These are phyloP conservation scores for Drosophila prolongata DNA, from an alignment of 2,888 invertebrate species.

Conservation along the genomic window DNA sequence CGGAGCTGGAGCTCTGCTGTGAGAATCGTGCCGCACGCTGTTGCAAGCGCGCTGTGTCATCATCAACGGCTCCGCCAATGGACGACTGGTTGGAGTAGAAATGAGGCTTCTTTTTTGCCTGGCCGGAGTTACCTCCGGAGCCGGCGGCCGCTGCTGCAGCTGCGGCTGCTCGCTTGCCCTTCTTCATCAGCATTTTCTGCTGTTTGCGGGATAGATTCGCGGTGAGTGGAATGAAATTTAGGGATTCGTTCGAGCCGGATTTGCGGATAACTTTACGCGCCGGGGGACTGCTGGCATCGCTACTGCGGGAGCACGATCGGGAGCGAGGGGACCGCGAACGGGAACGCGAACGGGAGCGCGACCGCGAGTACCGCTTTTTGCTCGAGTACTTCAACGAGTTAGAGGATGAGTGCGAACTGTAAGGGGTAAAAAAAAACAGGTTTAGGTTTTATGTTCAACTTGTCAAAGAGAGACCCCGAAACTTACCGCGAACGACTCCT, in stretches of 20 bases:
- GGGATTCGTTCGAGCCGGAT: conserved; percentile 84
- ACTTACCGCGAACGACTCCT: conserved; percentile 82
- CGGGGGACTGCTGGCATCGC: conserved; percentile 53
- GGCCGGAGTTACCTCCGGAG: conserved; percentile 15
- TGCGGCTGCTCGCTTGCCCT: conserved; percentile 76
- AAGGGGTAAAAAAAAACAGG: conserved; percentile 13
- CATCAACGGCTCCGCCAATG: conserved; percentile 88
- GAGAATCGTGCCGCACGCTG: conserved; percentile 95
- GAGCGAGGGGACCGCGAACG: conserved; percentile 85
- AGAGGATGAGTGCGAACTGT: conserved; percentile 75
- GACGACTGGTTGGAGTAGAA: conserved; percentile 87
- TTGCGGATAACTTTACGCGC: conserved; percentile 64
- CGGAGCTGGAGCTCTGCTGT: conserved; percentile 65
- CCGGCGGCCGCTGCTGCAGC: conserved; percentile 48
- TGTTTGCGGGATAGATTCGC: conserved; percentile 78
- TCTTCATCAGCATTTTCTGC: conserved; percentile 84
- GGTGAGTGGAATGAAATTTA: conserved; percentile 79
- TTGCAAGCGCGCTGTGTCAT: conserved; percentile 91
- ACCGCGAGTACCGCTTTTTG: conserved; percentile 68
- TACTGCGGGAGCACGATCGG: conserved; percentile 84
- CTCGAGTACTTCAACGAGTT: conserved; percentile 69
- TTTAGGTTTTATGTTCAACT: conserved; percentile 4
- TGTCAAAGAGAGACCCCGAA: not conserved
- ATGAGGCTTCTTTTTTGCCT: conserved; percentile 85
- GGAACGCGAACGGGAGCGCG: conserved; percentile 73